Evolutionary conservation across 2,113 vertebrate genomes (phyloP).

Genomic region (Siniperca chuatsi): DNA sequence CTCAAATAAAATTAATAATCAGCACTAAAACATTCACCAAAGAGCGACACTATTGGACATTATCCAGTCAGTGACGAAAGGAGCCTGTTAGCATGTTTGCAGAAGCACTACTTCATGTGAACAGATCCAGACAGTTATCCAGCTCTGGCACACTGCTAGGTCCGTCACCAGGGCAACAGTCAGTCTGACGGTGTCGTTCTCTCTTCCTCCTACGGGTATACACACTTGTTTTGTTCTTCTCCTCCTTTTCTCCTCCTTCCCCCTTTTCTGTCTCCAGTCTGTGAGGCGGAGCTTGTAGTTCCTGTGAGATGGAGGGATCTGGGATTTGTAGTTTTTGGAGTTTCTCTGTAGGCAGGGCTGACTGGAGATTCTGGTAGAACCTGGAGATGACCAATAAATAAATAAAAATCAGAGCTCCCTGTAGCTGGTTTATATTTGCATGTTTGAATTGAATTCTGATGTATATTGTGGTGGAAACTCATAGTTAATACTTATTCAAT

Average conservation of each 20-base stretch:
- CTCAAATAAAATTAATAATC: background rate
- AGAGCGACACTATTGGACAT: background rate
- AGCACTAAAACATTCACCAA: background rate
- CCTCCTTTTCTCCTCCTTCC: background rate
- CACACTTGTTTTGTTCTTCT: background rate
- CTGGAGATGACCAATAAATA: constrained; percentile 74
- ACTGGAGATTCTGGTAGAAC: constrained; percentile 85
- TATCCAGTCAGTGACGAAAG: background rate
- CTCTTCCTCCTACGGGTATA: constrained; percentile 82
- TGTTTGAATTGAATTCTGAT: background rate
- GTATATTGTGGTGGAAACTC: background rate
- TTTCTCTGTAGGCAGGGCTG: constrained; percentile 74
- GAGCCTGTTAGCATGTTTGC: background rate
- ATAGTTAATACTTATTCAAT: too few relatives aligned
- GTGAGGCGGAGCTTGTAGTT: background rate
- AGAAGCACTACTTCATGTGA: constrained; percentile 30
- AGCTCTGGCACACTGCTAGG: constrained; percentile 30
- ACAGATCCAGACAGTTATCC: constrained; percentile 59
- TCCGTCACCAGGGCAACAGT: constrained; percentile 33
- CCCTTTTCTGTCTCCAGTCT: background rate
- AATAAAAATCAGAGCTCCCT: background rate
- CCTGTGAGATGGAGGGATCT: constrained; percentile 13
- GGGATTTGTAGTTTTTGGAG: constrained; percentile 3
- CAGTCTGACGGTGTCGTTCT: background rate
- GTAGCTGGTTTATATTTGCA: background rate